Base-by-base conservation (phyloP, 2,888 invertebrate species). In the Megastigmus dorsalis region DNA sequence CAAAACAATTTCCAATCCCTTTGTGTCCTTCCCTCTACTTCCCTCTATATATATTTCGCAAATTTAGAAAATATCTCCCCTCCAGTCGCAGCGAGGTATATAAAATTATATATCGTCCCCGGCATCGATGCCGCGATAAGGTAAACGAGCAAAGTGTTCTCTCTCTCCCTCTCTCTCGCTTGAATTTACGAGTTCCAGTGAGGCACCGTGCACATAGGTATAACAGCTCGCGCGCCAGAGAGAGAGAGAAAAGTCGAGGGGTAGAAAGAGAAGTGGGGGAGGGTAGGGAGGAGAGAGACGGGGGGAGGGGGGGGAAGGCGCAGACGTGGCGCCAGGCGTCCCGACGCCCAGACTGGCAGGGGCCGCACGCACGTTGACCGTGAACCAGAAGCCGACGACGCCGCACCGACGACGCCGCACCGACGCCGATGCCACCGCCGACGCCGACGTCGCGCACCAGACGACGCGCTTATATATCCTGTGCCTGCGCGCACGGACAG, bases 291-390 rank as follows among this genome's bases (percentile, higher is more conserved):
- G 28, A 13, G 15, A 74, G 57, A 20, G 18, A 36, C 68, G 54
- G 48, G 36, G 28, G 18, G 15, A 74, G 57, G 33, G 18, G 43
- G 71, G 54, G 71, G 57, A 65, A 74, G 69, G 69, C 15, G 73
- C 74, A 82, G 82, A 82, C 83, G 79, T 82, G 83, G 83, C 83
- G 84, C 84, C 83, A 78, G 79, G 81, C 82, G 82, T 85, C 84
- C 80, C 82, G 84, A 83, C 84, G 84, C 82, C 84, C 26, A 83
- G 84, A 84, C 85, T 82, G 72, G 78, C 78, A 80, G 84, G 85
- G 84, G 81, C 84, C 82, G 62, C 48, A 28, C 33, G 79, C 84
- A 79, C 81, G 62, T 30, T 84, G 84, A 84, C 84, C 84, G 84
- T 84, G 84, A 84, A 84, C 83, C 81, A 57, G 57, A 57, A 71